Conservation (phyloP, 2,113 vertebrate species). For the Callaeas wilsoni region DNA sequence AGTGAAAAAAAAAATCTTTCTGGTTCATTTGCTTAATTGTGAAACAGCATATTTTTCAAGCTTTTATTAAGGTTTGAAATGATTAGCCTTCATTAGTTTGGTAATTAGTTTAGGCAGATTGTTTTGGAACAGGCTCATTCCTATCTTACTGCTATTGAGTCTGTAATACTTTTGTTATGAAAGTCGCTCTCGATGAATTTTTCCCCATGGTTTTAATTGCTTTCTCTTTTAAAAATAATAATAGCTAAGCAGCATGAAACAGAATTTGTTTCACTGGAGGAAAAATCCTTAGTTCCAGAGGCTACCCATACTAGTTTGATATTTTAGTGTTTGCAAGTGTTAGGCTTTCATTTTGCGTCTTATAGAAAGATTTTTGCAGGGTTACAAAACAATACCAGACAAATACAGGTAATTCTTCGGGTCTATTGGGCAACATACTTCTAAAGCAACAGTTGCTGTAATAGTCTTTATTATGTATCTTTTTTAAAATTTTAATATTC, state of each 20-base stretch:
- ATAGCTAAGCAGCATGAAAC: not conserved
- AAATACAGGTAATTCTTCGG: not conserved
- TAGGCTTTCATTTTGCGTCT: not conserved
- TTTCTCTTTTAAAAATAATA: slow-evolving; percentile 5
- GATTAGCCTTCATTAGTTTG: slow-evolving; percentile 37
- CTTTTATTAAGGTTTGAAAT: slow-evolving; percentile 41
- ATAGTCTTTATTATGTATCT: not conserved
- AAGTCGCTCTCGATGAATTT: not conserved
- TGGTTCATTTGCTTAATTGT: slow-evolving; percentile 31
- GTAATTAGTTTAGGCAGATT: slow-evolving; percentile 53
- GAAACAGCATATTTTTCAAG: slow-evolving; percentile 30
- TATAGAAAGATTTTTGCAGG: not conserved
- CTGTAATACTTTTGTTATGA: not conserved
- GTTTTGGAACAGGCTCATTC: slow-evolving; percentile 5
- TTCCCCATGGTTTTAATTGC: not conserved
- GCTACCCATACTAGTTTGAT: not conserved
- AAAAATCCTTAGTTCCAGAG: not conserved
- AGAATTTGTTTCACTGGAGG: not conserved
- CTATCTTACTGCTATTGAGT: not conserved
- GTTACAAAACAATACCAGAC: not conserved
- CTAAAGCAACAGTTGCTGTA: not conserved
- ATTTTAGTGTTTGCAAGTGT: not conserved
- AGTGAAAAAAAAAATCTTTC: not conserved
- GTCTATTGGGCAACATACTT: not conserved
- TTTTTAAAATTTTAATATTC: not conserved